Conservation (phyloP, 2,797 vertebrate genomes). For the Cuculus canorus region DNA sequence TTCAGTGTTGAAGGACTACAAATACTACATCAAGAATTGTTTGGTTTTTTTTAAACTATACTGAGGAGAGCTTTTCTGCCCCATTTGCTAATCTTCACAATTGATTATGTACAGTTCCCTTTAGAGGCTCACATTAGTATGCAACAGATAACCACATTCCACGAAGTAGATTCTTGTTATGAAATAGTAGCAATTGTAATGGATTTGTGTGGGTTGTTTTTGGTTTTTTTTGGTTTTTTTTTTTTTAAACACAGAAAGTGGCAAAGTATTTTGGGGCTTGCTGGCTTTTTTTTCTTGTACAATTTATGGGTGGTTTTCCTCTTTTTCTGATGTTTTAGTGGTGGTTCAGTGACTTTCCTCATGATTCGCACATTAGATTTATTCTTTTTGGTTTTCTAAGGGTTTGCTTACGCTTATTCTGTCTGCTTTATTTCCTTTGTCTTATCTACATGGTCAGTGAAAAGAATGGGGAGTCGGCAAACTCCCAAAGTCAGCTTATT, state of each 20-base stretch:
- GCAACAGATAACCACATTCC: neutral
- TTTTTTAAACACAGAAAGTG: neutral
- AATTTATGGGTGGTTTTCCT: neutral
- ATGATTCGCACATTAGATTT: neutral
- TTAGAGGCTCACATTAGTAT: neutral
- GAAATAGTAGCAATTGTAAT: neutral
- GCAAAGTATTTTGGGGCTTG: neutral
- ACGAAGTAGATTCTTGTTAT: neutral
- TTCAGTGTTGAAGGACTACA: neutral
- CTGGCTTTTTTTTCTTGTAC: neutral
- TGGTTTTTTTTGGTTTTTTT: neutral
- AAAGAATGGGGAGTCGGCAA: neutral
- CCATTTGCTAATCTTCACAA: neutral
- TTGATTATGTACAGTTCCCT: neutral
- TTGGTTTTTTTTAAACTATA: too few species aligned
- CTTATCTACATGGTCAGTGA: neutral
- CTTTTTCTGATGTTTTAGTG: neutral
- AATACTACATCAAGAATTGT: neutral
- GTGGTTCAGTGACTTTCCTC: neutral
- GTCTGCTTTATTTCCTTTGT: neutral
- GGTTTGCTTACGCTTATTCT: neutral
- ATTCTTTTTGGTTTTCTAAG: neutral
- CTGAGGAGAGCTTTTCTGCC: neutral
- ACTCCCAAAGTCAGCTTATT: neutral
- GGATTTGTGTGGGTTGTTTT: neutral